A percentile compares a stretch with the other conserved stretches of the same genome.
Evolutionary conservation across 1,140 invertebrate genomes (phyloP).

Genomic region (Camponotus floridanus): DNA sequence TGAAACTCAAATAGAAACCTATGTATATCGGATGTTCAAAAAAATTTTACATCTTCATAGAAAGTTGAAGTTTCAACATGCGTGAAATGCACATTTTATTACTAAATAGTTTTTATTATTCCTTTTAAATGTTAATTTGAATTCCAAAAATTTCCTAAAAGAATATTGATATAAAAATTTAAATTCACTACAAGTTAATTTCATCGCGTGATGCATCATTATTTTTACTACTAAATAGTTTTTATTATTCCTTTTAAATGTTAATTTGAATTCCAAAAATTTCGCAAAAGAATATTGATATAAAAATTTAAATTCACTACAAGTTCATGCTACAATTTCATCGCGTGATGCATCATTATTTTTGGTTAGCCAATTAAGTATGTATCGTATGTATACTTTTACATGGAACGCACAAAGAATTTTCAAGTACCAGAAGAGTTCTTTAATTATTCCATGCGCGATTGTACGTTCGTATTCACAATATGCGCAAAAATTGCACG

Average conservation of each 20-base stretch:
- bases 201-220: neutral
- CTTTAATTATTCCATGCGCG: conserved; percentile 15
- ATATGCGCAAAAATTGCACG: conserved; percentile 24
- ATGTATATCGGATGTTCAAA: neutral
- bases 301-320: neutral
- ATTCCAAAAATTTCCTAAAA: neutral
- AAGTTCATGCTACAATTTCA: neutral
- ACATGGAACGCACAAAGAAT: conserved; percentile 30
- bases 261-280: conserved; percentile 3
- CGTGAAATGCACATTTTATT: neutral
- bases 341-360: conserved; percentile 17
- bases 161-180: neutral
- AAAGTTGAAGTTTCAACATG: neutral
- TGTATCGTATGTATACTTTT: neutral
- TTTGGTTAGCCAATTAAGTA: neutral
- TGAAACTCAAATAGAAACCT: conserved; percentile 9
- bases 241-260: neutral
- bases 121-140: conserved; percentile 3
- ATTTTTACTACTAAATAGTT: conserved; percentile 19
- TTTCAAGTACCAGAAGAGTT: conserved; percentile 26
- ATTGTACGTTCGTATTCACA: neutral
- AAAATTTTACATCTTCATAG: conserved; percentile 3
- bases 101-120: no score
- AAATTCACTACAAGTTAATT: neutral
- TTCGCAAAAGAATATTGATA: neutral